These are phyloP conservation scores for Diachasmimorpha longicaudata DNA, from an alignment of 1,140 invertebrate species.

Conservation along the genomic window DNA sequence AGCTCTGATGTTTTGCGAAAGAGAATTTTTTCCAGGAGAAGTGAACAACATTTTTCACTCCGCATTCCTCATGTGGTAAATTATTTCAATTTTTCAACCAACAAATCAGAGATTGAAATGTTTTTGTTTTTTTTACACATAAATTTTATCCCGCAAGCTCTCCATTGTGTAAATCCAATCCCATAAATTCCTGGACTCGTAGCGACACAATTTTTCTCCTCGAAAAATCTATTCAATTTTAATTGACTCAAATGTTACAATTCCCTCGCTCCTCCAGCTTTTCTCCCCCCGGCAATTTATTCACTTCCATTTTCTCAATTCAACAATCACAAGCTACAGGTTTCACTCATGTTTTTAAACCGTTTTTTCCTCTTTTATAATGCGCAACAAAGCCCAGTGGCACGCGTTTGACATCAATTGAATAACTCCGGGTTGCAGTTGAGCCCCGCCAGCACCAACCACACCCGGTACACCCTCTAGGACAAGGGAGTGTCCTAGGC, in stretches of 20 bases:
- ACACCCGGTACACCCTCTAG: neutral
- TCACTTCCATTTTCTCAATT: neutral
- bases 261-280: neutral
- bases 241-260: too few species aligned
- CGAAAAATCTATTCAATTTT: too few species aligned
- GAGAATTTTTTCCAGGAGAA: neutral
- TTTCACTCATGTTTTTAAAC: conserved; percentile 16
- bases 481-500: conserved; percentile 2
- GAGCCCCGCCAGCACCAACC: conserved; percentile 12
- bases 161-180: too few species aligned
- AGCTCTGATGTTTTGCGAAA: neutral
- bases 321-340: conserved; percentile 10
- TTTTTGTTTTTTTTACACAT: too few species aligned
- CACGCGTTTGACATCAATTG: conserved; percentile 27
- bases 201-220: too few species aligned
- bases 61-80: neutral
- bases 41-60: neutral
- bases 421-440: conserved; percentile 7
- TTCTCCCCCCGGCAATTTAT: neutral
- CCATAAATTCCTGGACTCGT: too few species aligned
- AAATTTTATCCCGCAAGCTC: too few species aligned
- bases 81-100: too few species aligned
- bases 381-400: conserved; percentile 13
- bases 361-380: conserved; percentile 8
- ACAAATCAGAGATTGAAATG: too few species aligned